Conservation (phyloP, 2,888 invertebrate genomes). For the Eustalomyia histrio region DNA sequence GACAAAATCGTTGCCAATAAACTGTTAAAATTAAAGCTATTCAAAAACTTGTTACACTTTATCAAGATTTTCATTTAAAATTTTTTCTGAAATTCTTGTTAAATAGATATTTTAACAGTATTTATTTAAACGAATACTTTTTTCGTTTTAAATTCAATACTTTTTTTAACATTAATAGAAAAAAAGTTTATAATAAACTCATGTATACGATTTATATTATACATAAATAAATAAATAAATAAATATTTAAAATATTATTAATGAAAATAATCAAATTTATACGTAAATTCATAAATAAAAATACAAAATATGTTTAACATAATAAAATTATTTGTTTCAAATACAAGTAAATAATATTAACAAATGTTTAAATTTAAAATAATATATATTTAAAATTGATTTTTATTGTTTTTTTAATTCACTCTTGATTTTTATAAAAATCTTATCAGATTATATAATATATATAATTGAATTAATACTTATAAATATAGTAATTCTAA, state of each 20-base stretch:
- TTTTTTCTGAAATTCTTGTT: not conserved
- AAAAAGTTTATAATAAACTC: constrained; percentile 32
- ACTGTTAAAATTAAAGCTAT: too few relatives aligned
- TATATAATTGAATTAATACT: not conserved
- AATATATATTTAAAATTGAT: not conserved
- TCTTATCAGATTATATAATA: not conserved
- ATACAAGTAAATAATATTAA: constrained; percentile 5
- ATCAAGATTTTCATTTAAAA: too few relatives aligned
- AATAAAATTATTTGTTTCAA: not conserved
- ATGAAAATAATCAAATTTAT: constrained; percentile 27
- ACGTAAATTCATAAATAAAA: not conserved
- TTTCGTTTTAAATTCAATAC: not conserved
- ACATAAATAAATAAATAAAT: constrained; percentile 4
- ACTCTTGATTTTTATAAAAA: not conserved
- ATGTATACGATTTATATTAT: constrained; percentile 40
- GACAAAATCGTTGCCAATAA: too few relatives aligned
- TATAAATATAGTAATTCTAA: not conserved
- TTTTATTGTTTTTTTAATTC: not conserved
- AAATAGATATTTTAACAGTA: not conserved
- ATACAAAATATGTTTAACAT: constrained; percentile 6
- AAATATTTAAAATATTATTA: constrained; percentile 13
- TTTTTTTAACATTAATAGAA: not conserved
- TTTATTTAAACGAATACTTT: not conserved
- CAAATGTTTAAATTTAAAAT: constrained; percentile 8
- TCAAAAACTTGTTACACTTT: too few relatives aligned